phyloP scores from a whole-genome alignment of 1,140 invertebrate species.

The Eriosoma lanigerum region DNA sequence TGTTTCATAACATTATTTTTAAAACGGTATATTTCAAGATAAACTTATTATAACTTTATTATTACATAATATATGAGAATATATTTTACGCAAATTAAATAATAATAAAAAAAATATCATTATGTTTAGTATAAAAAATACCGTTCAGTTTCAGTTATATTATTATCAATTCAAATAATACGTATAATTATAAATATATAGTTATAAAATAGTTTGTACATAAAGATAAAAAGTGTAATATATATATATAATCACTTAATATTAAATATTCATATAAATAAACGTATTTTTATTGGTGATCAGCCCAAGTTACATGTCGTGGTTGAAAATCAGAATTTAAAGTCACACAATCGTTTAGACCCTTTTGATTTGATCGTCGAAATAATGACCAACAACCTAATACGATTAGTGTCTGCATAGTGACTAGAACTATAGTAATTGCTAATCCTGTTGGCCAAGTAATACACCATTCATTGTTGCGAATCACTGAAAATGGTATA shows the following conservation, averaged over 20 bases:
- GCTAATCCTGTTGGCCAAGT: slow-evolving; percentile 56
- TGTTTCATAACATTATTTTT: too few relatives aligned
- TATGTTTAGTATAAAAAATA: too few relatives aligned
- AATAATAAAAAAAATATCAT: too few relatives aligned
- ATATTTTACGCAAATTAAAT: too few relatives aligned
- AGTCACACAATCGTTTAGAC: slow-evolving; percentile 58
- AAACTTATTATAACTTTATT: too few relatives aligned
- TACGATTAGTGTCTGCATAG: slow-evolving; percentile 59
- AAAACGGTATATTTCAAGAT: too few relatives aligned
- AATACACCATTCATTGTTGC: slow-evolving; percentile 48
- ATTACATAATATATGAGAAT: too few relatives aligned
- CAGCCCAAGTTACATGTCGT: slow-evolving; percentile 60
- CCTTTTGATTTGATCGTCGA: slow-evolving; percentile 57
- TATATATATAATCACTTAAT: too few relatives aligned
- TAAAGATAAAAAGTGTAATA: neutral
- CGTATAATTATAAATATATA: too few relatives aligned
- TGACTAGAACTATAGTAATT: slow-evolving; percentile 57
- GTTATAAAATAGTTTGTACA: slow-evolving; percentile 21
- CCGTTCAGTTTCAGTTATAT: too few relatives aligned
- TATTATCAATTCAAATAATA: too few relatives aligned
- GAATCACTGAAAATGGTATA: slow-evolving; percentile 28
- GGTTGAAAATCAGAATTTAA: slow-evolving; percentile 59
- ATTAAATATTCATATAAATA: neutral
- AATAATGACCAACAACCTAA: slow-evolving; percentile 58
- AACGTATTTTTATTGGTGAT: slow-evolving; percentile 53